phyloP scores from a whole-genome alignment of 30 jellyfish, hydroid and myxozoan species.

The Phacellophora camtschatica region DNA sequence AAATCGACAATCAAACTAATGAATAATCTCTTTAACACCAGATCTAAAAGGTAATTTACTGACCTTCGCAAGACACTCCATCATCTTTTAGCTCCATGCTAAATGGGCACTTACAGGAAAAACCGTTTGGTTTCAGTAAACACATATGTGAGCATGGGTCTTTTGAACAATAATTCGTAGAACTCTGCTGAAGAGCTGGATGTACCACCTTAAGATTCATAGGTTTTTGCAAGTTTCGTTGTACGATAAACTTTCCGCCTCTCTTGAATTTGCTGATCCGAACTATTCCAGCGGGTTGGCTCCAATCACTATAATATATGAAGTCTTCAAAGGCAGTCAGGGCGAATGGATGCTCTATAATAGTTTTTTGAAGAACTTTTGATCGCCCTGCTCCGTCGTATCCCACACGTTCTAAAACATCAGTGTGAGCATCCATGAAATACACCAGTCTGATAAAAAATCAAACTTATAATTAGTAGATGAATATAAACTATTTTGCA shows the following conservation, averaged over 20 bases:
- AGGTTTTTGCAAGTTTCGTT: conserved; percentile 69
- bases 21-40: no score
- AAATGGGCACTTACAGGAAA: conserved; percentile 87
- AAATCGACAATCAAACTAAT: no score
- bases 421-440: conserved; percentile 85
- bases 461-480: neutral
- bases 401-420: conserved; percentile 45
- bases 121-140: conserved; percentile 81
- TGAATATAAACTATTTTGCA: no score
- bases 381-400: conserved; percentile 83
- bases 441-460: conserved; percentile 59
- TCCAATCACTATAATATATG: conserved; percentile 92
- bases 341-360: conserved; percentile 89
- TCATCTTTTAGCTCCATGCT: conserved; percentile 73
- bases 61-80: conserved; percentile 65
- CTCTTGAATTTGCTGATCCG: conserved; percentile 58
- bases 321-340: conserved; percentile 80
- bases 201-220: conserved; percentile 87
- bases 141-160: conserved; percentile 85
- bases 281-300: conserved; percentile 79
- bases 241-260: conserved; percentile 59
- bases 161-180: conserved; percentile 44
- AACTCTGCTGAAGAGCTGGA: conserved; percentile 72
- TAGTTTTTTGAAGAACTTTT: conserved; percentile 60
- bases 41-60: no score